Conservation (phyloP, 2,888 invertebrate species). For the Halocaridina rubra region DNA sequence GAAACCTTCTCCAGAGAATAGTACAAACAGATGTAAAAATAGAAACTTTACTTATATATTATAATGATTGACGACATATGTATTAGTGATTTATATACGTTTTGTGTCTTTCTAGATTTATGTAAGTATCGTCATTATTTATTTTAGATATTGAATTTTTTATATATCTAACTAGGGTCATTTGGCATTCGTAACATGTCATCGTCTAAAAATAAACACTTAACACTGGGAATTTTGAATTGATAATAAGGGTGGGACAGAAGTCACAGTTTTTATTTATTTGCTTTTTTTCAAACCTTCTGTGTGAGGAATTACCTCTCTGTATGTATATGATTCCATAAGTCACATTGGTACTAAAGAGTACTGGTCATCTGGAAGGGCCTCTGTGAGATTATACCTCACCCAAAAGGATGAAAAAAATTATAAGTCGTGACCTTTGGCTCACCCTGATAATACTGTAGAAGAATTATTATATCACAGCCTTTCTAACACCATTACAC, state of each 20-base stretch:
- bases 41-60: neutral
- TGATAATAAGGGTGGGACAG: neutral
- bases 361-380: no score
- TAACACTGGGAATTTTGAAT: neutral
- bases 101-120: neutral
- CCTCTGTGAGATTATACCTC: no score
- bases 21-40: no score
- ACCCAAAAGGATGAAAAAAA: no score
- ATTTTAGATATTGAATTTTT: neutral
- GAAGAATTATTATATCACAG: neutral
- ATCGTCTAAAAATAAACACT: neutral
- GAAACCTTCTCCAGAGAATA: no score
- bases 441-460: neutral
- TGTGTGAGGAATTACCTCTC: neutral
- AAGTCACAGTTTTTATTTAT: neutral
- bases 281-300: neutral
- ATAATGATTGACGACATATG: no score
- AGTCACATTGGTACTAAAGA: no score
- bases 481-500: neutral
- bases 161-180: neutral
- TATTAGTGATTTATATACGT: neutral
- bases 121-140: neutral
- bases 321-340: no score
- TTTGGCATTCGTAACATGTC: neutral
- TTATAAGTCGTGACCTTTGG: no score